These are phyloP conservation scores for Crepidodera aurea DNA, from an alignment of 2,888 invertebrate species.

Conservation along the genomic window DNA sequence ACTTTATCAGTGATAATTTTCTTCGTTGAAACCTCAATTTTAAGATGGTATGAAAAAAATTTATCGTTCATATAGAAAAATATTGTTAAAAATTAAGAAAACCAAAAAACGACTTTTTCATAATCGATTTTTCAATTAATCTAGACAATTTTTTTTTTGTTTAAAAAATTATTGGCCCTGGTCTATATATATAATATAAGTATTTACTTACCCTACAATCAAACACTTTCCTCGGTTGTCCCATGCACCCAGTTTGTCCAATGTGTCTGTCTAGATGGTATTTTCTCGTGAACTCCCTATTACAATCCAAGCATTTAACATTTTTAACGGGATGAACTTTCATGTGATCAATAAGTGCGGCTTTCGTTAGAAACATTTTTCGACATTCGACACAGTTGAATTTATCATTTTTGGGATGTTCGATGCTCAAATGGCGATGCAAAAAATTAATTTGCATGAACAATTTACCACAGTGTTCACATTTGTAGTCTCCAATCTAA, in stretches of 20 bases:
- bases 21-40: too few species aligned
- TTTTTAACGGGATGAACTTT: constrained; percentile 71
- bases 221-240: constrained; percentile 63
- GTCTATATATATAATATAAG: too few species aligned
- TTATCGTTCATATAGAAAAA: too few species aligned
- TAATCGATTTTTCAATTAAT: too few species aligned
- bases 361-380: constrained; percentile 70
- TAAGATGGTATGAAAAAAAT: too few species aligned
- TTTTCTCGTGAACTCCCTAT: constrained; percentile 76
- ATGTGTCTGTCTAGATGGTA: constrained; percentile 79
- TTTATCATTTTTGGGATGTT: constrained; percentile 71
- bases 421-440: constrained; percentile 71
- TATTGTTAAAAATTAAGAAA: too few species aligned
- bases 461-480: constrained; percentile 73
- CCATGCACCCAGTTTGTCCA: constrained; percentile 74
- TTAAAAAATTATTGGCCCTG: too few species aligned
- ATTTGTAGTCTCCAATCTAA: constrained; percentile 65
- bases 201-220: constrained; percentile 65
- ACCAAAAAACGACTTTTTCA: too few species aligned
- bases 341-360: constrained; percentile 72
- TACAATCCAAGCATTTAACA: constrained; percentile 73
- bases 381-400: constrained; percentile 73
- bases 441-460: constrained; percentile 75
- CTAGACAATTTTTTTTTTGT: too few species aligned
- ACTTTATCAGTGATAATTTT: too few species aligned